Conservation (phyloP, 2,113 vertebrate species). For the Stictonetta naevosa region DNA sequence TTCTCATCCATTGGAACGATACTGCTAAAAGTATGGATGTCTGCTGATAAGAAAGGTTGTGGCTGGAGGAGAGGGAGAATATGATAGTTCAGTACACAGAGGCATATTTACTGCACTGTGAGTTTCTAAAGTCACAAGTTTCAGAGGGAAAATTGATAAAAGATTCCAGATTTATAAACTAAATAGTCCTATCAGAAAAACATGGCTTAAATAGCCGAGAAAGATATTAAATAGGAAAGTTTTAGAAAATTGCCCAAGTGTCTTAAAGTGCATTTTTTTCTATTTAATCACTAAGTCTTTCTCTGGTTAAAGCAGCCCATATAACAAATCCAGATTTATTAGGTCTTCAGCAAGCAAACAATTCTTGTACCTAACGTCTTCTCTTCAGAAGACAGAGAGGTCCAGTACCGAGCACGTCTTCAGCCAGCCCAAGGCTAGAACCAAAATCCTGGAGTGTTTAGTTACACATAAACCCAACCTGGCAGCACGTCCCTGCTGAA, state of each 20-base stretch:
- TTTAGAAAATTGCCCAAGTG: background rate
- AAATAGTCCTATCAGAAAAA: background rate
- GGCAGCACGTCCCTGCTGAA: background rate
- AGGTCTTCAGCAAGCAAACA: background rate
- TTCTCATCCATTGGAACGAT: background rate
- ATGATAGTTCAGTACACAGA: background rate
- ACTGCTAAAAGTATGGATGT: background rate
- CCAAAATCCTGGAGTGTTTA: background rate
- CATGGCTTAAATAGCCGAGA: background rate
- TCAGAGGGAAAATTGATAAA: background rate
- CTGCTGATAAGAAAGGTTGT: background rate
- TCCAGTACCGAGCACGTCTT: accelerated
- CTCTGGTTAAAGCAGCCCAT: background rate
- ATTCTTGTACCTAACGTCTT: background rate
- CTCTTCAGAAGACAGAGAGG: background rate
- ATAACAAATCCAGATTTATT: background rate
- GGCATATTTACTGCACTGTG: background rate
- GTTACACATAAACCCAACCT: background rate
- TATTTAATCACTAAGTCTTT: background rate
- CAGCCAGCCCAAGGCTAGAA: background rate
- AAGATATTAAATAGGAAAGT: background rate
- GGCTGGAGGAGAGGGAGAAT: background rate
- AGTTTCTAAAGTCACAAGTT: background rate
- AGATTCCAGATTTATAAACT: background rate
- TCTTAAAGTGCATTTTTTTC: background rate